Evolutionary conservation across 53 echinoderm and acorn worm genomes (phyloP).

Genomic region (Actinopyga echinites): DNA sequence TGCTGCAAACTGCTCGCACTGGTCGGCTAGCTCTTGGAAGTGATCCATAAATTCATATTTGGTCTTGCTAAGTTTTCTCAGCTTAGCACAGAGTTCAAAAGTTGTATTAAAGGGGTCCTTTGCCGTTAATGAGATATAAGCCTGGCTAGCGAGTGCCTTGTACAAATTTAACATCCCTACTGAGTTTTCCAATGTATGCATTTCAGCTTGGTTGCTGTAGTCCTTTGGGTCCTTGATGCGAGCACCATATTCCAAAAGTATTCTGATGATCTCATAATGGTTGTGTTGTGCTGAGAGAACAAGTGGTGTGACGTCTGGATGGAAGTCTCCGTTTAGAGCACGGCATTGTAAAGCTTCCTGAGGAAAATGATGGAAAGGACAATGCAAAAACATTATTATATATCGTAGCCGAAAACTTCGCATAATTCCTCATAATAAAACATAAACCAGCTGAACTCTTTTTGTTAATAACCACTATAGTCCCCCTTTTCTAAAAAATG

Average conservation of each 20-base stretch:
- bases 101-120: constrained; percentile 93
- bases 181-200: constrained; percentile 92
- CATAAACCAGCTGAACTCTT: too few species aligned
- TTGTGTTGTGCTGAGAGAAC: constrained; percentile 97
- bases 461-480: too few species aligned
- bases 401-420: too few species aligned
- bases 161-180: constrained; percentile 94
- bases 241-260: constrained; percentile 87
- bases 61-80: constrained; percentile 75
- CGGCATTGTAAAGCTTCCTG: constrained; percentile 92
- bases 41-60: constrained; percentile 97
- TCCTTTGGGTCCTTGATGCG: constrained; percentile 82
- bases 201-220: constrained; percentile 73
- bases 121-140: constrained; percentile 91
- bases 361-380: not conserved
- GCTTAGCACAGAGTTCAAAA: constrained; percentile 91
- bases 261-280: constrained; percentile 87
- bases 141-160: constrained; percentile 88
- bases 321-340: constrained; percentile 92
- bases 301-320: constrained; percentile 91
- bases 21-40: constrained; percentile 82
- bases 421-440: too few species aligned
- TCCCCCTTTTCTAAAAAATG: too few species aligned
- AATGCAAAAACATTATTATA: too few species aligned
- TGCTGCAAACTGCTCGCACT: constrained; percentile 94